Base-by-base conservation (phyloP, 1,140 invertebrate genomes). In the Ganaspis sp. region DNA sequence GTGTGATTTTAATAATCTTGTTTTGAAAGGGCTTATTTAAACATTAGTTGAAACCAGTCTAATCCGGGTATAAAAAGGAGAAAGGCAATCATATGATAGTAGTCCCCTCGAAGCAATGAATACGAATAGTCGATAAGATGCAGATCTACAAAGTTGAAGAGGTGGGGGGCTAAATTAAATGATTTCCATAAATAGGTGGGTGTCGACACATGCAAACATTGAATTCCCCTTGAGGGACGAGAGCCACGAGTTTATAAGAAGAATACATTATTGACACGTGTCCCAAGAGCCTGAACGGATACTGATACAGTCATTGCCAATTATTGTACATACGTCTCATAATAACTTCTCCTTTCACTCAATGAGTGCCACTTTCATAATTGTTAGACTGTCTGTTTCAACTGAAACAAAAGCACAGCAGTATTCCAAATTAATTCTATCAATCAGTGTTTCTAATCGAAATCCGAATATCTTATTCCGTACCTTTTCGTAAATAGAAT, bases 171-270 rank as follows among this genome's bases (percentile, higher is more conserved):
- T 91, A 91, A 91, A 91, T 91, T 91, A 91, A 91, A 91, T 91
- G 88, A 91, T 91, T 91, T 91, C 89, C 90, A 91, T 91, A 91
- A 91, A 90, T 91, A 91, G 90, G 90, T 91, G 90, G 90, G 90
- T 91, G 90, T 91, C 88, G 89, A 91, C 90, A 91, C 87, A 88
- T 83, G 88, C 90, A 91, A 91, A 91, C 90, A 91, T 91, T 91
- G 90, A 87, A 86, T 84, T 85, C 84, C 38, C 49, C 76, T 69
- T 76, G 19, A 58, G 84, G 75, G 75, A 77, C 69, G 70, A 23
- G 64, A 49, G 74, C 73, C 80, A 58, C 73, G 72, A 71, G 79
- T 74, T 87, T 85, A 85, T 87, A 87, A 86, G 87, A 87, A 87
- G 86, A 88, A 90, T 90, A 90, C 90, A 91, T 90, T 90, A 91